Conservation (phyloP, 1,140 invertebrate species). For the Musca vetustissima region DNA sequence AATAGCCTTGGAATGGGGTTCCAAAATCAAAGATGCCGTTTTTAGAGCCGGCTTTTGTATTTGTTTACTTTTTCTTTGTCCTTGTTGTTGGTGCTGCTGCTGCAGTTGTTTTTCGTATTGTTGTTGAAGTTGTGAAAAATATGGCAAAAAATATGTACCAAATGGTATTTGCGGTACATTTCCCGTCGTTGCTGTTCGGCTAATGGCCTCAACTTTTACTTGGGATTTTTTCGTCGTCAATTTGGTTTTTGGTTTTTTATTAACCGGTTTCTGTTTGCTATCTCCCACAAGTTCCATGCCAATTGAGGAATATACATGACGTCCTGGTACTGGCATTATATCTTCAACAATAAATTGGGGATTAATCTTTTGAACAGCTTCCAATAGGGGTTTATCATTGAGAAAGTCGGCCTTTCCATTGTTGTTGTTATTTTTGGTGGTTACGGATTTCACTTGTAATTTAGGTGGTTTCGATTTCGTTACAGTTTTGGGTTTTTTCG, state of each 20-base stretch:
- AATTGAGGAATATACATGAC: conserved; percentile 36
- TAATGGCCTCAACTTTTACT: conserved; percentile 49
- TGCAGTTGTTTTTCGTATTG: background rate
- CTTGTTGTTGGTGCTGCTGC: conserved; percentile 23
- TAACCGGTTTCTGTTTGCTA: background rate
- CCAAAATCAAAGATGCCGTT: conserved; percentile 60
- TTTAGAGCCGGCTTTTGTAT: conserved; percentile 32
- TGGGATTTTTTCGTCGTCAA: background rate
- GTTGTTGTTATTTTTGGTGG: background rate
- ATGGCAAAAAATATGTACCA: conserved; percentile 48
- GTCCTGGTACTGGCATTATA: conserved; percentile 43
- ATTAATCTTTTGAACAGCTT: conserved; percentile 44
- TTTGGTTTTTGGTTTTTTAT: conserved; percentile 3
- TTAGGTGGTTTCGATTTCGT: conserved; percentile 29
- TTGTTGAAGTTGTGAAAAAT: conserved; percentile 29
- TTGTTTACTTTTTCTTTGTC: background rate
- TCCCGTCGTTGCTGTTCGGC: conserved; percentile 40
- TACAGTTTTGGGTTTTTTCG: conserved; percentile 14
- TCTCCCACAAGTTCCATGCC: background rate
- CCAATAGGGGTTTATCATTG: conserved; percentile 37
- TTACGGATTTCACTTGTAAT: background rate
- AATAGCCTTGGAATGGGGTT: conserved; percentile 64
- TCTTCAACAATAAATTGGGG: conserved; percentile 49
- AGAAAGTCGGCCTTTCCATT: conserved; percentile 31
- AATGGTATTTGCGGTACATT: conserved; percentile 49